phyloP scores from a whole-genome alignment of 2,113 vertebrate species.

The Chloropsis cyanopogon region DNA sequence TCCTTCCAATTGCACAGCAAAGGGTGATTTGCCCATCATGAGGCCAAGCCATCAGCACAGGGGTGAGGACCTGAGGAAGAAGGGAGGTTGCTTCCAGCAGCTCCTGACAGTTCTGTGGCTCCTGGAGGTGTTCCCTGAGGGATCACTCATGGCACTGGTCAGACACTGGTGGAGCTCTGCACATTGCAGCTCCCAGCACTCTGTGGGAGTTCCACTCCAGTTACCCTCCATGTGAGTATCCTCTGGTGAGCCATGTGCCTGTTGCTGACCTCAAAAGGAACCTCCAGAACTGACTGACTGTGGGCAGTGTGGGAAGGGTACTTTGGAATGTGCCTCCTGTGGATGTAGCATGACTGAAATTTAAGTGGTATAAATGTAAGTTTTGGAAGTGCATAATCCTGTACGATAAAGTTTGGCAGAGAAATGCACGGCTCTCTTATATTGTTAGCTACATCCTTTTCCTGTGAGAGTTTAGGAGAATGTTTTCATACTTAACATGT shows the following conservation, averaged over 20 bases:
- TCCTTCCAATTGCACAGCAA: background rate
- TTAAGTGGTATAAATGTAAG: background rate
- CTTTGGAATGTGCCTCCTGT: background rate
- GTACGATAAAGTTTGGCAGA: background rate
- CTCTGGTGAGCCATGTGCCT: background rate
- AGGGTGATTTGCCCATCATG: background rate
- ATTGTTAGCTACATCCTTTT: conserved; percentile 60
- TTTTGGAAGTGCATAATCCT: background rate
- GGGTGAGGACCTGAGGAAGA: background rate
- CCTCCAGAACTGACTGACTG: background rate
- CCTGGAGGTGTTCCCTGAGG: background rate
- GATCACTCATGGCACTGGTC: background rate
- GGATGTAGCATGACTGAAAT: background rate
- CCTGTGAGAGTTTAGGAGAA: conserved; percentile 36
- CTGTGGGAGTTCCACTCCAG: background rate
- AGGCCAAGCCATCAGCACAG: background rate
- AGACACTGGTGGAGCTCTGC: background rate
- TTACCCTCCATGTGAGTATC: background rate
- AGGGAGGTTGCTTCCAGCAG: background rate
- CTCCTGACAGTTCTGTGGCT: background rate
- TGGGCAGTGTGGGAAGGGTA: background rate
- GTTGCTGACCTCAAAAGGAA: background rate
- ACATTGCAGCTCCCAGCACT: background rate
- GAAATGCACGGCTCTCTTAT: background rate
- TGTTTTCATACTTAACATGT: conserved; percentile 46